Percentiles rank a stretch among this genome's conserved stretches.
These are phyloP conservation scores for Idaea straminata DNA, from an alignment of 2,888 invertebrate genomes.

Conservation along the genomic window DNA sequence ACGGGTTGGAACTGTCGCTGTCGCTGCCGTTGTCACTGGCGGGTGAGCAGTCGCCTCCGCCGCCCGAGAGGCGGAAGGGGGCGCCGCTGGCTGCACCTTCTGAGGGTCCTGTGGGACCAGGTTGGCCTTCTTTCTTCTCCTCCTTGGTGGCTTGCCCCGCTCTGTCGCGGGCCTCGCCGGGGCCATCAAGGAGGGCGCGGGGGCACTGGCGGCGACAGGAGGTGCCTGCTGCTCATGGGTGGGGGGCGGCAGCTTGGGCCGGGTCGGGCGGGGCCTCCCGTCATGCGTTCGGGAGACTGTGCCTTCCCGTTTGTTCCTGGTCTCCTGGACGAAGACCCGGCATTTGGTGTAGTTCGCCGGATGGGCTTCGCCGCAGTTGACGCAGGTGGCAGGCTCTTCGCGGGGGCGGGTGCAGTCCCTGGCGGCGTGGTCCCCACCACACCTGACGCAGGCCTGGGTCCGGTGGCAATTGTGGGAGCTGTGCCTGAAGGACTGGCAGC, in stretches of 20 bases:
- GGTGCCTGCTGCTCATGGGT: too few relatives aligned
- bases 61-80: neutral
- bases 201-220: too few relatives aligned
- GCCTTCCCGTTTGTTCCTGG: conserved; percentile 15
- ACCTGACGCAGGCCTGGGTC: conserved; percentile 14
- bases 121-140: neutral
- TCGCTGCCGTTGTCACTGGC: neutral
- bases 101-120: neutral
- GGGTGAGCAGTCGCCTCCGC: neutral
- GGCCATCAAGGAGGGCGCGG: too few relatives aligned
- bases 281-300: conserved; percentile 10
- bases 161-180: neutral
- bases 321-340: conserved; percentile 14
- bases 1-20: conserved; percentile 5
- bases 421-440: conserved; percentile 17
- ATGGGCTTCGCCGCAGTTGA: conserved; percentile 21
- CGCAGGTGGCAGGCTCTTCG: conserved; percentile 18
- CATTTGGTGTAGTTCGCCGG: conserved; percentile 20
- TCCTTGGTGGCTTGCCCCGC: neutral
- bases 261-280: neutral
- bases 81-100: neutral
- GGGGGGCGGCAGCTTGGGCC: too few relatives aligned
- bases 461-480: conserved; percentile 27
- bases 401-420: conserved; percentile 16
- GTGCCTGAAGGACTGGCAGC: conserved; percentile 30